phyloP scores from a whole-genome alignment of 2,113 vertebrate species.

The Gracilinanus agilis region DNA sequence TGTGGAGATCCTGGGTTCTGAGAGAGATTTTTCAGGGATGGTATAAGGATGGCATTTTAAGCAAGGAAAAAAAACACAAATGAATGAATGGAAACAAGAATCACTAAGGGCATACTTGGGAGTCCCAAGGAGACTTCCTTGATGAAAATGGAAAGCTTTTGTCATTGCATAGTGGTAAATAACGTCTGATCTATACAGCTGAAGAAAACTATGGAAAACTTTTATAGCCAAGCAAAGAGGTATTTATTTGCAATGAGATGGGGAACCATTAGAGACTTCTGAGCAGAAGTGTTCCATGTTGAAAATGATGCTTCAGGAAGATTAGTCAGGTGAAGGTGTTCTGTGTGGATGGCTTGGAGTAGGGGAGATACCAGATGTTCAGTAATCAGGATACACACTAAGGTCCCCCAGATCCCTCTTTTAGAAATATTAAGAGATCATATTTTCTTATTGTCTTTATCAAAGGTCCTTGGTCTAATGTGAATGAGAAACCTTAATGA shows the following conservation, averaged over 20 bases:
- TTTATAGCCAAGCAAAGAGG: background rate
- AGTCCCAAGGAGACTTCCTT: background rate
- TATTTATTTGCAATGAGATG: background rate
- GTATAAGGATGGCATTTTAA: background rate
- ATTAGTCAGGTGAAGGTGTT: background rate
- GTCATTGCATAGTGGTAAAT: background rate
- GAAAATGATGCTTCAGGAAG: background rate
- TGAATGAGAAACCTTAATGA: background rate
- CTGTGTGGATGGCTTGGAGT: background rate
- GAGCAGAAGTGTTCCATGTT: too few relatives aligned
- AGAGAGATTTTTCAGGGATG: background rate
- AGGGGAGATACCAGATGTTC: background rate
- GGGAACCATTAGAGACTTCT: background rate
- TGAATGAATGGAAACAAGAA: background rate
- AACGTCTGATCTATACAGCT: background rate
- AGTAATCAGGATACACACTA: background rate
- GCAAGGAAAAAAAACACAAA: background rate
- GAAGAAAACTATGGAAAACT: background rate
- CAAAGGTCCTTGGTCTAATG: background rate
- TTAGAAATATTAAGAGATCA: background rate
- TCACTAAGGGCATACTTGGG: background rate
- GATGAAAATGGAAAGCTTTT: background rate
- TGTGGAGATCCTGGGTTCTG: background rate
- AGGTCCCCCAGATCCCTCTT: background rate
- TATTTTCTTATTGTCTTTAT: background rate